Evolutionary conservation across 2,797 vertebrate genomes (phyloP).

Genomic region (Dallia pectoralis): DNA sequence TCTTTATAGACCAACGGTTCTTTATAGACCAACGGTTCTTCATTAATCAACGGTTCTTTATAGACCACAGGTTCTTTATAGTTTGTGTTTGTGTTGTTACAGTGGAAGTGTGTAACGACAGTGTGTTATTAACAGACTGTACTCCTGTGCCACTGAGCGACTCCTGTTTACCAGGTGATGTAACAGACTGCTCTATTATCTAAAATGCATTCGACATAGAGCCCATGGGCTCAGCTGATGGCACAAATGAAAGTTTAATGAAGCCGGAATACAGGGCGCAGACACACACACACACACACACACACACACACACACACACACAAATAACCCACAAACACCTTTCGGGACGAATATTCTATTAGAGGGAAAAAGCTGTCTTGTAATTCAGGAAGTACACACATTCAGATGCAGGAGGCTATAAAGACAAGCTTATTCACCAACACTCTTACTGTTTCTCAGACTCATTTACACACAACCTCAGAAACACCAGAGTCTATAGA

Average conservation of each 20-base stretch:
- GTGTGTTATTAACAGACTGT: too few relatives aligned
- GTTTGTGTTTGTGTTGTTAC: too few relatives aligned
- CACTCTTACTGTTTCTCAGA: not conserved
- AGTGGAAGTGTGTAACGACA: too few relatives aligned
- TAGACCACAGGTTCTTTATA: too few relatives aligned
- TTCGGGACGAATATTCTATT: conserved; percentile 1
- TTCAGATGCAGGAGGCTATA: not conserved
- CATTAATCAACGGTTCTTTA: too few relatives aligned
- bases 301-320: conserved; percentile 18
- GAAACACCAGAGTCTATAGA: not conserved
- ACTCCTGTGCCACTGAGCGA: conserved; percentile 40
- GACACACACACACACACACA: conserved; percentile 13
- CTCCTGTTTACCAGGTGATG: conserved; percentile 24
- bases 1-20: too few relatives aligned
- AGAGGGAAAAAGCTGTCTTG: not conserved
- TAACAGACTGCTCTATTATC: conserved; percentile 29
- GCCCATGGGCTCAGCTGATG: conserved; percentile 54
- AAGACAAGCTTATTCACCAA: not conserved
- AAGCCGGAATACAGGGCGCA: conserved; percentile 39
- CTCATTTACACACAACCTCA: conserved; percentile 2
- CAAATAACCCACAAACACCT: not conserved
- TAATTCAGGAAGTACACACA: not conserved
- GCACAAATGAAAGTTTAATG: conserved; percentile 60
- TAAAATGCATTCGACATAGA: conserved; percentile 43
- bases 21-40: too few relatives aligned